Evolutionary conservation across 2,113 vertebrate species (phyloP).

Genomic region (Callospermophilus lateralis): DNA sequence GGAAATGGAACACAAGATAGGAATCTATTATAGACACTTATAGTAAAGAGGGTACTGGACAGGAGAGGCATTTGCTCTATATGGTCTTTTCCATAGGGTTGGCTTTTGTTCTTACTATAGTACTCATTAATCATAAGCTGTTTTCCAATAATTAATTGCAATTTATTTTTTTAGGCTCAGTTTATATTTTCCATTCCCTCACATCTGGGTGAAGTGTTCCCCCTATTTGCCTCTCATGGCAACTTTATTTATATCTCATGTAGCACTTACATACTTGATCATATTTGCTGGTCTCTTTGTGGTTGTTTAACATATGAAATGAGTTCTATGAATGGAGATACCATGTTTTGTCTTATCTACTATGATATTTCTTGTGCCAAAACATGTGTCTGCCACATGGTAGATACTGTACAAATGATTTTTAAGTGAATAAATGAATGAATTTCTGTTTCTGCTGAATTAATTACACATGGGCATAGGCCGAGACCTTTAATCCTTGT

Average conservation of each 20-base stretch:
- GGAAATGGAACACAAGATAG: not conserved
- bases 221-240: not conserved
- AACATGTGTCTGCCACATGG: not conserved
- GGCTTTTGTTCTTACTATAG: not conserved
- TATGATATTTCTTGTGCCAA: not conserved
- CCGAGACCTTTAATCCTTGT: not conserved
- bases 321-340: not conserved
- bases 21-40: conserved; percentile 16
- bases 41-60: not conserved
- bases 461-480: not conserved
- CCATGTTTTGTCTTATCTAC: not conserved
- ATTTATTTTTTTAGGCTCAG: conserved; percentile 19
- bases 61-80: not conserved
- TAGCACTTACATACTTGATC: not conserved
- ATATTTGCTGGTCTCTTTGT: not conserved
- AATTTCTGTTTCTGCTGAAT: conserved; percentile 34
- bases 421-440: conserved; percentile 26
- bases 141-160: conserved; percentile 28
- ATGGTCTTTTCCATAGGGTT: not conserved
- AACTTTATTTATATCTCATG: not conserved
- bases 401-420: conserved; percentile 6
- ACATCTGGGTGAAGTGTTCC: not conserved
- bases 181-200: conserved; percentile 26
- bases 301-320: not conserved
- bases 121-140: not conserved